Conservation (phyloP, 2,888 invertebrate species). For the Pammene fasciana region DNA sequence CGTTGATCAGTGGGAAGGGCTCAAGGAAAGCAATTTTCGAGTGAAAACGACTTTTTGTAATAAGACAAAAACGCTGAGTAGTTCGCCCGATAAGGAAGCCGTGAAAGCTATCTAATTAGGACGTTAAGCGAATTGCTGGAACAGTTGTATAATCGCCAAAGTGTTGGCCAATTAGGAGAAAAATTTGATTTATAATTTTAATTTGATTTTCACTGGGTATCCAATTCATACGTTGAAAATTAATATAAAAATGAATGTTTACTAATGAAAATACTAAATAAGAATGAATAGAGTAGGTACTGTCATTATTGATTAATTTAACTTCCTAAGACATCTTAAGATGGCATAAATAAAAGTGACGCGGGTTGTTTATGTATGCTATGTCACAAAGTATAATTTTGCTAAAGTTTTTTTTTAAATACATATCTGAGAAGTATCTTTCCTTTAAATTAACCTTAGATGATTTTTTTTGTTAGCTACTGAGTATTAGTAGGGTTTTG, state of each 20-base stretch:
- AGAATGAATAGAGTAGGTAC: not conserved
- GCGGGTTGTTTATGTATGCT: not conserved
- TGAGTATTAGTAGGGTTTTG: too few relatives aligned
- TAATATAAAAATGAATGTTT: not conserved
- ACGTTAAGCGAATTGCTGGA: constrained; percentile 58
- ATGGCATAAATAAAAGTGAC: not conserved
- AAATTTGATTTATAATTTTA: constrained; percentile 44
- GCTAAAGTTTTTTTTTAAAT: too few relatives aligned
- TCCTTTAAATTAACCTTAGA: not conserved
- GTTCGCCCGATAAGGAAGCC: constrained; percentile 37
- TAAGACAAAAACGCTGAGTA: constrained; percentile 42
- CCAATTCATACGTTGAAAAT: constrained; percentile 7
- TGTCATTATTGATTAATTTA: not conserved
- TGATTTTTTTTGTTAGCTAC: too few relatives aligned
- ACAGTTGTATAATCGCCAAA: constrained; percentile 58
- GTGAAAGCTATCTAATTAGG: constrained; percentile 58
- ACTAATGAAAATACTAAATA: not conserved
- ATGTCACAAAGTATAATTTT: not conserved
- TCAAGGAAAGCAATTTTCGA: constrained; percentile 19
- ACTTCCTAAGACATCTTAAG: too few relatives aligned
- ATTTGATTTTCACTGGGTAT: constrained; percentile 38
- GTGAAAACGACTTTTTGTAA: constrained; percentile 34
- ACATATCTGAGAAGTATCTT: too few relatives aligned
- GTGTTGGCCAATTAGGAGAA: constrained; percentile 45
- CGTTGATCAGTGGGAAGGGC: constrained; percentile 2